Conservation (phyloP, 2,888 invertebrate species). For the Hetaerina titia region DNA sequence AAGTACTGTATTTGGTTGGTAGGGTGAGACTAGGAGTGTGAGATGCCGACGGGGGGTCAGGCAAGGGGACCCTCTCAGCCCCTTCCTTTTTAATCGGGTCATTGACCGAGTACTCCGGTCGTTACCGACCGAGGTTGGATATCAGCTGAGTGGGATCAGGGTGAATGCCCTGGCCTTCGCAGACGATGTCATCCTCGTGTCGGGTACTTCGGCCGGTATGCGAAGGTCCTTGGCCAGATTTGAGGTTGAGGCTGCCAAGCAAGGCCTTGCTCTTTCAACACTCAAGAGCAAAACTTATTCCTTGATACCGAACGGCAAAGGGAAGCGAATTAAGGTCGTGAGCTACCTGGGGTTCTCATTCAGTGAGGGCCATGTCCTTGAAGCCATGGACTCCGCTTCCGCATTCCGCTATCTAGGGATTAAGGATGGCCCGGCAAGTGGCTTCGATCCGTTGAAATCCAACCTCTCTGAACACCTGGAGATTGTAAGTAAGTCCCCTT, state of each 20-base stretch:
- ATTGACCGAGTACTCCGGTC: constrained; percentile 70
- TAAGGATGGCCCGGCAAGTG: not conserved
- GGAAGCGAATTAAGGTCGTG: not conserved
- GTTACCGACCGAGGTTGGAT: constrained; percentile 69
- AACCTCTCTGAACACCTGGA: not conserved
- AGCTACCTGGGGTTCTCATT: not conserved
- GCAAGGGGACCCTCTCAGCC: constrained; percentile 76
- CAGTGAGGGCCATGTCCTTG: not conserved
- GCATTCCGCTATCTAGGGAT: not conserved
- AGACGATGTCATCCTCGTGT: constrained; percentile 75
- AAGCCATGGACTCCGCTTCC: not conserved
- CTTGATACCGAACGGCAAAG: not conserved
- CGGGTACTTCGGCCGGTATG: constrained; percentile 74
- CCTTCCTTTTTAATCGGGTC: constrained; percentile 75
- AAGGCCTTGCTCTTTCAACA: not conserved
- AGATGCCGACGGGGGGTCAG: constrained; percentile 73
- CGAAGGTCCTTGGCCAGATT: constrained; percentile 72
- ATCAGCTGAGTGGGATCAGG: constrained; percentile 54
- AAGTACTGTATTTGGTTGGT: constrained; percentile 72
- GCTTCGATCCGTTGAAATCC: not conserved
- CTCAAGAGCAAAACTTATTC: not conserved
- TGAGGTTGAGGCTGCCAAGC: not conserved
- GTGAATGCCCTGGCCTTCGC: constrained; percentile 75
- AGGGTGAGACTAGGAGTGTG: constrained; percentile 73
- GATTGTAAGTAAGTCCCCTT: not conserved